phyloP scores from a whole-genome alignment of 1,140 invertebrate species.

The Cecropterus lyciades region DNA sequence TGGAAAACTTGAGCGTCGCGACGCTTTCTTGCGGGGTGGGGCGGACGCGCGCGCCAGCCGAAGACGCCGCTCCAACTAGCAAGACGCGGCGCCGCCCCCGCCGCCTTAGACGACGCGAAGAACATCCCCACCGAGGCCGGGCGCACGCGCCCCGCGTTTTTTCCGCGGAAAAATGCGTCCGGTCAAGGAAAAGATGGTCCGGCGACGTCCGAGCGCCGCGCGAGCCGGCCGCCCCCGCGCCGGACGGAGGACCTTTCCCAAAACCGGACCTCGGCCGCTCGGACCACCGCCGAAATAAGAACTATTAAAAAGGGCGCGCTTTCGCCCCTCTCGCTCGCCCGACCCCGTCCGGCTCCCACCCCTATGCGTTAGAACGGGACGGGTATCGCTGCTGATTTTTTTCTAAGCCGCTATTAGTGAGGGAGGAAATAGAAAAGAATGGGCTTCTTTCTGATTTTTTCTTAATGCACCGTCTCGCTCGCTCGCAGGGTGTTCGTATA shows the following conservation, averaged over 20 bases:
- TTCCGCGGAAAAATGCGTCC: constrained; percentile 81
- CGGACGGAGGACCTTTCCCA: constrained; percentile 46
- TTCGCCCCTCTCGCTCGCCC: constrained; percentile 72
- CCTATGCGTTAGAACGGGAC: constrained; percentile 69
- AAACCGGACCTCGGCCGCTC: constrained; percentile 61
- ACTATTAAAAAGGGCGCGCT: constrained; percentile 78
- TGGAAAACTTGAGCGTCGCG: constrained; percentile 80
- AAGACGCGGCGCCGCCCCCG: constrained; percentile 81
- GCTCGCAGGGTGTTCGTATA: constrained; percentile 50
- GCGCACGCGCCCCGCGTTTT: constrained; percentile 81
- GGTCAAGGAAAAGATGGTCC: constrained; percentile 79
- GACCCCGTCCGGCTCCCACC: constrained; percentile 60
- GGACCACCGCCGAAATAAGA: constrained; percentile 71
- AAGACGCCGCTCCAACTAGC: constrained; percentile 82
- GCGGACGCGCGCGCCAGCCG: constrained; percentile 78
- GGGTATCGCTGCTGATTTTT: constrained; percentile 69
- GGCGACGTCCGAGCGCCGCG: constrained; percentile 48
- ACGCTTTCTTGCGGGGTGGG: constrained; percentile 80
- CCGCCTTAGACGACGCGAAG: constrained; percentile 79
- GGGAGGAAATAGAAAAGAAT: constrained; percentile 84
- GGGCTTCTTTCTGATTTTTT: constrained; percentile 82
- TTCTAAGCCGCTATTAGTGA: constrained; percentile 80
- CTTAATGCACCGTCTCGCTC: constrained; percentile 72
- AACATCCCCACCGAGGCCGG: constrained; percentile 78
- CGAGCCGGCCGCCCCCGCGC: constrained; percentile 44